Conservation (phyloP, 2,113 vertebrate genomes). For the Grallaria varia region DNA sequence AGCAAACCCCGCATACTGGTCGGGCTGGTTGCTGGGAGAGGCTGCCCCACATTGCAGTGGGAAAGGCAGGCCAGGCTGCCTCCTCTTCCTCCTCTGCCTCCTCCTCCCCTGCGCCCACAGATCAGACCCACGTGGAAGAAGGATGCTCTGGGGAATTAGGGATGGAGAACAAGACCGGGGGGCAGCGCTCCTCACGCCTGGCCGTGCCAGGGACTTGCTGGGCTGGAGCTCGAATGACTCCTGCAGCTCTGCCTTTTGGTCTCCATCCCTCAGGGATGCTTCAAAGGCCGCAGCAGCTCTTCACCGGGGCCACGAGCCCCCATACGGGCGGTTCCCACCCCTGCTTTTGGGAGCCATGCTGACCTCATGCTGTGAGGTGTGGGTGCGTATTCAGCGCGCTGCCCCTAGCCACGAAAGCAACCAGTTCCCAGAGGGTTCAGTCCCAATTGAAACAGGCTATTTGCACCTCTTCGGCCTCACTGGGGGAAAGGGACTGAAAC, state of each 20-base stretch:
- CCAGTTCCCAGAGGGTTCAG: not conserved
- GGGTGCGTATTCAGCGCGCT: accelerated
- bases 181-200: accelerated
- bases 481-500: not conserved
- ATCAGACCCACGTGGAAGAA: not conserved
- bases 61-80: not conserved
- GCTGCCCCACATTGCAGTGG: accelerated
- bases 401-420: not conserved
- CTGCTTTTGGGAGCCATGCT: not conserved
- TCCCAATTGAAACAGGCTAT: not conserved
- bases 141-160: not conserved
- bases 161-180: not conserved
- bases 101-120: not conserved
- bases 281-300: accelerated
- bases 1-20: not conserved
- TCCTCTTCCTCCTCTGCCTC: not conserved
- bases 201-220: not conserved
- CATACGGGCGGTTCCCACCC: accelerated
- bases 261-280: not conserved
- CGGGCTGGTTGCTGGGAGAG: not conserved
- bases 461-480: accelerated
- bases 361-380: not conserved
- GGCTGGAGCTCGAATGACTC: not conserved
- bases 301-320: not conserved
- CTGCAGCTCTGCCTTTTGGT: not conserved